These are phyloP conservation scores for Hoplostethus atlanticus DNA, from an alignment of 2,797 vertebrate species.

Conservation along the genomic window DNA sequence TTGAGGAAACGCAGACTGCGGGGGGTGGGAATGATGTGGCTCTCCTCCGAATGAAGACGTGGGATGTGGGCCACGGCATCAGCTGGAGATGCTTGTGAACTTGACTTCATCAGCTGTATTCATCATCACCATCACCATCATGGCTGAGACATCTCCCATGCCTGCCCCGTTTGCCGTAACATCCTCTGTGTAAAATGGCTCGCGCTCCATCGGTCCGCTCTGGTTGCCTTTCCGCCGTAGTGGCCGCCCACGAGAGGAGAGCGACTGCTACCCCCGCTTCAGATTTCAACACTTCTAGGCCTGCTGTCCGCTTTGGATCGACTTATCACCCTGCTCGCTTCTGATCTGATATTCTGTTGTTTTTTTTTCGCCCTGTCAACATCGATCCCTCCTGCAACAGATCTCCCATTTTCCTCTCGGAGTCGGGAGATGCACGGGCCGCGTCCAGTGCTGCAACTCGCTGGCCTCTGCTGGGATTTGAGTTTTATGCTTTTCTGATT, in stretches of 20 bases:
- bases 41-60: neutral
- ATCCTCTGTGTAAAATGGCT: conserved; percentile 54
- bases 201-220: conserved; percentile 39
- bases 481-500: conserved; percentile 23
- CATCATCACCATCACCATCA: conserved; percentile 5
- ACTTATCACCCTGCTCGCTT: neutral
- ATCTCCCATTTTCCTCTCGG: conserved; percentile 11
- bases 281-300: conserved; percentile 37
- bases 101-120: conserved; percentile 34
- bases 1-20: neutral
- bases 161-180: conserved; percentile 22
- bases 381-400: conserved; percentile 1
- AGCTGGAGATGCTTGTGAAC: conserved; percentile 58
- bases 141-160: conserved; percentile 8
- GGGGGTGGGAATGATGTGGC: neutral
- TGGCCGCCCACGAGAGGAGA: conserved; percentile 25
- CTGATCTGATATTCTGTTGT: conserved; percentile 6
- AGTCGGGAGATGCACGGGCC: conserved; percentile 39
- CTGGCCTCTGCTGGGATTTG: conserved; percentile 31
- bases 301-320: conserved; percentile 21
- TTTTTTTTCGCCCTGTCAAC: neutral
- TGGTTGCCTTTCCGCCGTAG: conserved; percentile 28
- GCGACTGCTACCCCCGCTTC: conserved; percentile 21
- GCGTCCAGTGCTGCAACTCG: conserved; percentile 32
- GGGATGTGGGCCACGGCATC: conserved; percentile 45